A percentile compares a stretch with the other conserved stretches of the same genome.
Evolutionary conservation across 2,113 vertebrate genomes (phyloP).

Genomic region (Balaeniceps rex): DNA sequence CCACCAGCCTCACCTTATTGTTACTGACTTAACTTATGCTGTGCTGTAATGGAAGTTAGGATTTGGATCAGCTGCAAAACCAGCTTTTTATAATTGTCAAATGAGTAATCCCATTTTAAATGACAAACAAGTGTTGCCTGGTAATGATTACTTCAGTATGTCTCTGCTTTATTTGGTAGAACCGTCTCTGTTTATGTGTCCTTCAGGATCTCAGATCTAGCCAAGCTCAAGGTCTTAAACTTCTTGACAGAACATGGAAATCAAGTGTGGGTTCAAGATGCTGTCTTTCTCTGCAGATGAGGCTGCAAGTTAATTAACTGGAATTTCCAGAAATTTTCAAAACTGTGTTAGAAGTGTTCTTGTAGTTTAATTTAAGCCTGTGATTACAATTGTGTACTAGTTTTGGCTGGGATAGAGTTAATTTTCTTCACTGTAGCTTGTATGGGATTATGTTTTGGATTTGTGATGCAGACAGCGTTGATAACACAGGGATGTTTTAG

Average conservation of each 20-base stretch:
- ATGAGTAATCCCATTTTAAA: background rate
- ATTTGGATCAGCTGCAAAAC: fast-evolving
- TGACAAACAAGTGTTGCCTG: background rate
- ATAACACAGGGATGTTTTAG: too few species aligned
- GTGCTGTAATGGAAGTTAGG: background rate
- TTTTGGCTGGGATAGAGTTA: background rate
- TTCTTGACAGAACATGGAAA: too few species aligned
- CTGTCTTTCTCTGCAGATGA: too few species aligned
- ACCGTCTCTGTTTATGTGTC: background rate
- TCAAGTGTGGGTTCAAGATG: background rate
- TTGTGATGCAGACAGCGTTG: background rate
- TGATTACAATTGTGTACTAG: background rate
- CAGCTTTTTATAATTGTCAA: fast-evolving
- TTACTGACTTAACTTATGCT: background rate
- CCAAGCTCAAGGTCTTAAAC: background rate
- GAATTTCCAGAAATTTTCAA: background rate
- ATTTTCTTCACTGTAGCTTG: background rate
- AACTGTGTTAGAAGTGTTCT: background rate
- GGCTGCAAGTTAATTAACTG: background rate
- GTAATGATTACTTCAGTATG: background rate
- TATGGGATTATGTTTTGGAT: background rate
- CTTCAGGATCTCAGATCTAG: background rate
- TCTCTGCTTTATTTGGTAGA: background rate
- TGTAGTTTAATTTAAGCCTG: too few species aligned
- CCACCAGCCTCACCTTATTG: background rate